These are phyloP conservation scores for Harpalus rubripes DNA, from an alignment of 2,888 invertebrate species.

Conservation along the genomic window DNA sequence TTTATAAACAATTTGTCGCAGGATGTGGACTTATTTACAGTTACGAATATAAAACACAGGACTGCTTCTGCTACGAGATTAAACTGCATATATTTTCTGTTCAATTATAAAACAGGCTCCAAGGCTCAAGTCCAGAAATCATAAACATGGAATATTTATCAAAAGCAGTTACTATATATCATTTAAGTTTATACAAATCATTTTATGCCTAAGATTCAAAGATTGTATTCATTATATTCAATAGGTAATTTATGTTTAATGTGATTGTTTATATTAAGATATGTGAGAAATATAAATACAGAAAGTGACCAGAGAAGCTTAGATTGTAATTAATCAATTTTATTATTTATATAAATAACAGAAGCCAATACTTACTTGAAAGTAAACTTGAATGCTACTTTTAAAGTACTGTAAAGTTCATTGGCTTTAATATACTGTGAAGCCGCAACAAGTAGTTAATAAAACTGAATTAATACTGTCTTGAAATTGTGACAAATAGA, in stretches of 20 bases:
- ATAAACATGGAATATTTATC: slow-evolving; percentile 45
- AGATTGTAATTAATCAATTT: slow-evolving; percentile 4
- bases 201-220: not conserved
- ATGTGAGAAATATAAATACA: not conserved
- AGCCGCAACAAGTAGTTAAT: not conserved
- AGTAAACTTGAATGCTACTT: not conserved
- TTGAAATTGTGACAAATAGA: not conserved
- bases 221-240: not conserved
- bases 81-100: slow-evolving; percentile 15
- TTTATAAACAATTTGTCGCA: slow-evolving; percentile 28
- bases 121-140: slow-evolving; percentile 1
- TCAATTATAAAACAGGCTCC: slow-evolving; percentile 36
- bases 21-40: slow-evolving; percentile 20
- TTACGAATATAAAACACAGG: slow-evolving; percentile 25
- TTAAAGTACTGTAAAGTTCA: not conserved
- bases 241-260: not conserved
- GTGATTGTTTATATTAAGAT: slow-evolving; percentile 7
- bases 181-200: not conserved
- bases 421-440: not conserved
- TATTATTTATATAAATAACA: not conserved
- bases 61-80: slow-evolving; percentile 11
- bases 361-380: not conserved
- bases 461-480: not conserved
- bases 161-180: not conserved
- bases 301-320: not conserved